phyloP scores from a whole-genome alignment of 2,113 vertebrate genomes.

The Silurus asotus region DNA sequence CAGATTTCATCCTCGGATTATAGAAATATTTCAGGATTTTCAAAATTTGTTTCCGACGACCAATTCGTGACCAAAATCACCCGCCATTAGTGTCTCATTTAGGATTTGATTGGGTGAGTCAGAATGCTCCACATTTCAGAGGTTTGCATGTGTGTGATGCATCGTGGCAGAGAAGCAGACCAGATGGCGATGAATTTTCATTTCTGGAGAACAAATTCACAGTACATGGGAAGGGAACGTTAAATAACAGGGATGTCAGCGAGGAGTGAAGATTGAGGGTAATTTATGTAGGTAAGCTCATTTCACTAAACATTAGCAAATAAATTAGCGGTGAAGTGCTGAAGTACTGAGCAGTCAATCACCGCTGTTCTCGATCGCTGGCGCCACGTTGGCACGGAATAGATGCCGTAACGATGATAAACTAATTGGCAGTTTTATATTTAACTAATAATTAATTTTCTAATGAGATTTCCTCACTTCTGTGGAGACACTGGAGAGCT shows the following conservation, averaged over 20 bases:
- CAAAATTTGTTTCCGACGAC: too few relatives aligned
- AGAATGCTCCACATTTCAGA: background rate
- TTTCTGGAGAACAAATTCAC: slow-evolving; percentile 2
- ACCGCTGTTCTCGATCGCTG: background rate
- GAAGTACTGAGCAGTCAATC: background rate
- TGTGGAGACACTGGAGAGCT: background rate
- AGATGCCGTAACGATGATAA: background rate
- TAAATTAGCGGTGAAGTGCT: background rate
- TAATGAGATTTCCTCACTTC: background rate
- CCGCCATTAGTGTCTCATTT: background rate
- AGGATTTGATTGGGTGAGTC: background rate
- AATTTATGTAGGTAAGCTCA: background rate
- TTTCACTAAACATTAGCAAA: slow-evolving; percentile 9
- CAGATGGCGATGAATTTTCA: slow-evolving; percentile 7
- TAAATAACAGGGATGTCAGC: background rate
- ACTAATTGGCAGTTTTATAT: background rate
- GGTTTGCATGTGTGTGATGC: background rate
- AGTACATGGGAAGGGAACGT: background rate
- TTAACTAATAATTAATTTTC: background rate
- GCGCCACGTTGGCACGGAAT: background rate
- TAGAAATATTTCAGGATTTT: too few relatives aligned
- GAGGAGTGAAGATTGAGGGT: background rate
- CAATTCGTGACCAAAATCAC: too few relatives aligned
- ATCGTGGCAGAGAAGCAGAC: background rate
- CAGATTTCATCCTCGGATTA: too few relatives aligned